Base-by-base conservation (phyloP, 2,113 vertebrate genomes). In the Triplophysa rosa region DNA sequence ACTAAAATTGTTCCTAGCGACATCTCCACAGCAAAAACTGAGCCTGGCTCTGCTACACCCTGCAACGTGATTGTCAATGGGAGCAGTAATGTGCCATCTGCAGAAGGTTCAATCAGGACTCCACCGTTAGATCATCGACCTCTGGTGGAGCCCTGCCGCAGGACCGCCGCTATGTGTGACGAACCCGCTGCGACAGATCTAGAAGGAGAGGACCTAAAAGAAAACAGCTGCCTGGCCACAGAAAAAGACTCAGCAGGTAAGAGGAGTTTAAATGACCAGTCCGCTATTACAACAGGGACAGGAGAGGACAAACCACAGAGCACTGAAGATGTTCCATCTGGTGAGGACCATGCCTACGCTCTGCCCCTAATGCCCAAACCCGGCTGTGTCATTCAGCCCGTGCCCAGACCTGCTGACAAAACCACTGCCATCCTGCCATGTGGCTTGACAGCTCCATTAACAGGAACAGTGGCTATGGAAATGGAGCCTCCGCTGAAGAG, bases 51-150 rank as follows among this genome's bases (percentile, higher is more conserved):
- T 37, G 92, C 93, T 66, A 93, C 95, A 0, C 94, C 94, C 83
- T 98, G 96, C 90, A 97, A 98, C n/a, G 96, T 98, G 89, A 97
- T 99, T 86, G 96, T 98, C 84, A 99, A 99, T 82, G 97, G 97
- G 24, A 78, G 79, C 42, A 76, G 82, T 77, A 80, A 65, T 7
- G 37, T 72, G 62, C 79, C 71, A 54, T 54, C 45, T 5, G 65
- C 68, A 62, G 81, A 83, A 33, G 61, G 89, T 93, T 93, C 4
- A 93, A 94, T 75, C 86, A 89, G 87, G 89, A 88, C 86, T 40
- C 69, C 88, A 83, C 75, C 82, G 16, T 83, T 86, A 21, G 88
- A 91, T 71, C 84, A 87, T 29, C 87, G 76, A 49, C 65, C 81
- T n/a, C 86, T 40, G 62, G 54, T 85, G 74, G 77, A 84, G 77